Evolutionary conservation across 1,140 invertebrate genomes (phyloP), one percentile per base, ranked within the genome.

Genomic region (Solen grandis): DNA sequence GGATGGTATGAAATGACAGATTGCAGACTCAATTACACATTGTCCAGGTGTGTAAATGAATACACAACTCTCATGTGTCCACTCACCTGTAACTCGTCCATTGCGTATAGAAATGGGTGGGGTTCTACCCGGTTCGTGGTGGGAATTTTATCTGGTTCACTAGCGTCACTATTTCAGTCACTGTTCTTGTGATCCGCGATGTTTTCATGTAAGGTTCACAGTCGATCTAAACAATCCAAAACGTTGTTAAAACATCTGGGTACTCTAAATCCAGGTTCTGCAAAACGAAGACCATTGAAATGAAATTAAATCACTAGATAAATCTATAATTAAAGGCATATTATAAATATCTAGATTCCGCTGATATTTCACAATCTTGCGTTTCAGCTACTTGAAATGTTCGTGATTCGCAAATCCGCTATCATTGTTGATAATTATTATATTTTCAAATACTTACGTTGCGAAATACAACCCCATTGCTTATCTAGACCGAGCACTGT

Each of bases 71-170:
- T 62, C 35, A 4, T 62, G 59, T 31, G 69, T 59, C 27, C 69
- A 73, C 69, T 73, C 54, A 73, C 69, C 69, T 73, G 69, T 35
- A 73, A 73, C 69, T 73, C 69, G 25, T 73, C 69, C 69, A 73
- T 73, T n/a, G 22, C 57, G 38, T 19, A 25, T 36, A 10, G 35
- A 55, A 59, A 35, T 55, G 69, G 69, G 69, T 59, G 69, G 52
- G 69, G 69, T 27, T 33, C 31, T 5, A 73, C 33, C 52, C 14
- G 8, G n/a, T 16, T 5, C 5, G 5, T n/a, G n/a, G 5, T 62
- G n/a, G 33, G n/a, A 31, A 16, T 62, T 5, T 16, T 5, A 10
- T 62, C n/a, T 62, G 2, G 8, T 27, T 13, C 59, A 13, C 19
- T 8, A 31, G 27, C 5, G 5, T 5, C 16, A 16, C 25, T 33